phyloP scores from a whole-genome alignment of 2,797 vertebrate species.

The Hapalemur alaotrensis region DNA sequence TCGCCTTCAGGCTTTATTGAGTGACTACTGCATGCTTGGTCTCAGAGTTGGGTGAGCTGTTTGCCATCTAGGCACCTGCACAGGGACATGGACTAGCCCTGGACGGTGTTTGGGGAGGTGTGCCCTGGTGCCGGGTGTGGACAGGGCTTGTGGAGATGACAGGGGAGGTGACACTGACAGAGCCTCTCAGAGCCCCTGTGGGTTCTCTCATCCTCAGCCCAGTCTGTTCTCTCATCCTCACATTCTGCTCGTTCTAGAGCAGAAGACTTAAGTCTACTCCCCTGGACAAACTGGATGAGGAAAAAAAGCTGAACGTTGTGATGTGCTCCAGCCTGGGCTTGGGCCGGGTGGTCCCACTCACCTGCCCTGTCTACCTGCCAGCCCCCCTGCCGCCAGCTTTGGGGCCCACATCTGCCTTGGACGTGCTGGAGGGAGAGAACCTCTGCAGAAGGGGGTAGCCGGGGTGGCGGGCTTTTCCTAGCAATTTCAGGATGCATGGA shows the following conservation, averaged over 20 bases:
- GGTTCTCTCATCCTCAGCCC: too few species aligned
- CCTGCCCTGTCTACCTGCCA: background rate
- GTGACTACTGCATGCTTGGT: background rate
- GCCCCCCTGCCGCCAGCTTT: background rate
- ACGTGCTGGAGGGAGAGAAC: background rate
- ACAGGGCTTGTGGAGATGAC: background rate
- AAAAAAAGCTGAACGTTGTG: background rate
- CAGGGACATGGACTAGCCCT: rapidly evolving
- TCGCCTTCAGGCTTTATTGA: background rate
- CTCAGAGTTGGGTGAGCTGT: rapidly evolving
- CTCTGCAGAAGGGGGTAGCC: background rate
- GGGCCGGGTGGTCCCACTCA: rapidly evolving
- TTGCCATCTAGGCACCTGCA: rapidly evolving
- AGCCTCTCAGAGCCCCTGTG: rapidly evolving
- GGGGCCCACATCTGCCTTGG: background rate
- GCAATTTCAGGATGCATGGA: rapidly evolving
- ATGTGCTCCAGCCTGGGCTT: background rate
- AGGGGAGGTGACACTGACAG: rapidly evolving
- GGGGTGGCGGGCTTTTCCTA: background rate
- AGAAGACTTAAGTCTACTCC: too few species aligned
- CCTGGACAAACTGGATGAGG: rapidly evolving
- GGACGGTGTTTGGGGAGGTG: background rate
- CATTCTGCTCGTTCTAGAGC: rapidly evolving
- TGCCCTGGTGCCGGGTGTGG: background rate
- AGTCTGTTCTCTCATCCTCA: background rate